These are phyloP conservation scores for Panthera leo DNA, from an alignment of 2,113 vertebrate species.

Conservation along the genomic window DNA sequence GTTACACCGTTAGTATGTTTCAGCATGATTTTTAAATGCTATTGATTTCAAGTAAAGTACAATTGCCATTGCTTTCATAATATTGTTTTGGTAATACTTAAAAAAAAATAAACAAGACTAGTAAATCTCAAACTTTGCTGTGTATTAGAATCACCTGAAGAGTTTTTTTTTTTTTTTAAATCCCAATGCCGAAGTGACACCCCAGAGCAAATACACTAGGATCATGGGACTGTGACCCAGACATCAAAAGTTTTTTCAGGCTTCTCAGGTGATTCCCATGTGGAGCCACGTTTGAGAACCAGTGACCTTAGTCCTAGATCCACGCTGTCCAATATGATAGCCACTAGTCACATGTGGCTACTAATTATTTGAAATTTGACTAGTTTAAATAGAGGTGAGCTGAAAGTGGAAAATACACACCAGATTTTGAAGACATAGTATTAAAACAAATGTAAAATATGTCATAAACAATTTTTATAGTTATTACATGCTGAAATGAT, in stretches of 20 bases:
- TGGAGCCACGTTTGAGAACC: not conserved
- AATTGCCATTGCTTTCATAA: not conserved
- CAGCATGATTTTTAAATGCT: conserved; percentile 26
- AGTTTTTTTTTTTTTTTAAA: not conserved
- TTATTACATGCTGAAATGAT: no score
- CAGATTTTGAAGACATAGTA: no score
- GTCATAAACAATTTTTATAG: no score
- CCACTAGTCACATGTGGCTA: no score
- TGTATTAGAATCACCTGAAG: not conserved
- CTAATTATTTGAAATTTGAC: no score
- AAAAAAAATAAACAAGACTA: not conserved
- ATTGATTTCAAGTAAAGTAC: not conserved
- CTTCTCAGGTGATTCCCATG: not conserved
- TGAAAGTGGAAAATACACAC: no score
- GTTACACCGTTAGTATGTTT: not conserved
- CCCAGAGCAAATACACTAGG: not conserved
- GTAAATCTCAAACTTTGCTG: not conserved
- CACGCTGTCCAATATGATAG: not conserved
- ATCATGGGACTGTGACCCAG: not conserved
- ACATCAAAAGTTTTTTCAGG: not conserved
- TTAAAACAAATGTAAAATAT: no score
- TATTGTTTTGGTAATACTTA: not conserved
- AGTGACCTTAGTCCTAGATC: not conserved
- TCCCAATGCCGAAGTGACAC: not conserved
- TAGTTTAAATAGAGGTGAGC: no score